phyloP scores from a whole-genome alignment of 2,888 invertebrate species.

The Frankliniella intonsa region DNA sequence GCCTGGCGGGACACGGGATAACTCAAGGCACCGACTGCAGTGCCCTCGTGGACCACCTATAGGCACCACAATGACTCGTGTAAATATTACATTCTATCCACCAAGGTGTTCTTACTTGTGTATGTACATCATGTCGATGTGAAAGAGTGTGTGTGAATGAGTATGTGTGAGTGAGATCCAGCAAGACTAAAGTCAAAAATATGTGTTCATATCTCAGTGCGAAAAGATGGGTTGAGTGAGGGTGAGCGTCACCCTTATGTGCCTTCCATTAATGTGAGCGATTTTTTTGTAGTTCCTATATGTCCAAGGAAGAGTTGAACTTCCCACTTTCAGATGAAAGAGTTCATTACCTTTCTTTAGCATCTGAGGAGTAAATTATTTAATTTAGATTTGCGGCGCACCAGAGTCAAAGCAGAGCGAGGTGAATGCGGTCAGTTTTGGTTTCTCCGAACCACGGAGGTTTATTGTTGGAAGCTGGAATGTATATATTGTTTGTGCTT shows the following conservation, averaged over 20 bases:
- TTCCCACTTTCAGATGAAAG: too few species aligned
- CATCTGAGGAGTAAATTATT: too few species aligned
- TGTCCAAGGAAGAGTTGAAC: neutral
- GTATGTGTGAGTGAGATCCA: neutral
- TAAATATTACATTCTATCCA: neutral
- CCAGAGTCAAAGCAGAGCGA: too few species aligned
- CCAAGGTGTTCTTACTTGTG: neutral
- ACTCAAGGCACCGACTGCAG: neutral
- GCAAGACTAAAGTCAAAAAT: conserved; percentile 1
- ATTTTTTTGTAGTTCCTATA: neutral
- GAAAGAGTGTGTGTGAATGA: neutral
- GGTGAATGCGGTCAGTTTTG: too few species aligned
- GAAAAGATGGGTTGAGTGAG: neutral
- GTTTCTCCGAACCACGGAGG: too few species aligned
- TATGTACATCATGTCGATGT: neutral
- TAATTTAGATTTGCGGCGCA: conserved; percentile 35
- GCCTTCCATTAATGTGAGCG: conserved; percentile 9
- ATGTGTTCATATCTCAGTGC: conserved; percentile 14
- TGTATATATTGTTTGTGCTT: neutral
- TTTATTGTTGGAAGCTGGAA: too few species aligned
- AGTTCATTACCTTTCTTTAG: too few species aligned
- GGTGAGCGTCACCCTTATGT: neutral
- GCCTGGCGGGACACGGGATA: too few species aligned
- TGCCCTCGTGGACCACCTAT: neutral
- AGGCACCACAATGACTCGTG: neutral